Evolutionary conservation across 2,888 invertebrate genomes (phyloP).

Genomic region (Argyresthia goedartella): DNA sequence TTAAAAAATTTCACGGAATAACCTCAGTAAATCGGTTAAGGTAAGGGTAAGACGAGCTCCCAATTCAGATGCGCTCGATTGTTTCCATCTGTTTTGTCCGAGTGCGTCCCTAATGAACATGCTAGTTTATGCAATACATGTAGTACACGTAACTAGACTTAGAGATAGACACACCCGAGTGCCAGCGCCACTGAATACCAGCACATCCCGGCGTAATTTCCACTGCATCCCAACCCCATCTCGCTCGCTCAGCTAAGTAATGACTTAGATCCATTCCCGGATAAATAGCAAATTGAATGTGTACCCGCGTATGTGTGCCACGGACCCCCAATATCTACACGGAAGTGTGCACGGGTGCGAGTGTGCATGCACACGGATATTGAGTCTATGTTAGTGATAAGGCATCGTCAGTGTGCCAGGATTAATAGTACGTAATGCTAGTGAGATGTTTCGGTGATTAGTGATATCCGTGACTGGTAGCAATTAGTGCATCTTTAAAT

Average conservation of each 20-base stretch:
- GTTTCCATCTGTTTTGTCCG: neutral
- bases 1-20: too few species aligned
- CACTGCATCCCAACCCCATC: conserved; percentile 58
- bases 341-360: conserved; percentile 17
- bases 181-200: conserved; percentile 28
- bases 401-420: neutral
- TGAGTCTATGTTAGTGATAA: neutral
- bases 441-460: conserved; percentile 12
- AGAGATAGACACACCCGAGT: conserved; percentile 7
- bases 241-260: conserved; percentile 69
- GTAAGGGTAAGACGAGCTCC: too few species aligned
- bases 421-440: conserved; percentile 6
- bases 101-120: conserved; percentile 9
- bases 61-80: neutral
- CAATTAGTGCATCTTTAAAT: conserved; percentile 7
- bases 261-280: conserved; percentile 69
- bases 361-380: conserved; percentile 7
- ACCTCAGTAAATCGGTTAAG: too few species aligned
- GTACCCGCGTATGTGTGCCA: conserved; percentile 32
- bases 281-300: conserved; percentile 71
- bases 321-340: conserved; percentile 19
- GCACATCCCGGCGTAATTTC: conserved; percentile 53
- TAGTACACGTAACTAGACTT: conserved; percentile 4
- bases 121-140: conserved; percentile 11
- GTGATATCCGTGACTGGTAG: conserved; percentile 7